Evolutionary conservation across 2,113 vertebrate species (phyloP), one percentile per base, ranked within the genome.

Genomic region (Dendropsophus ebraccatus): DNA sequence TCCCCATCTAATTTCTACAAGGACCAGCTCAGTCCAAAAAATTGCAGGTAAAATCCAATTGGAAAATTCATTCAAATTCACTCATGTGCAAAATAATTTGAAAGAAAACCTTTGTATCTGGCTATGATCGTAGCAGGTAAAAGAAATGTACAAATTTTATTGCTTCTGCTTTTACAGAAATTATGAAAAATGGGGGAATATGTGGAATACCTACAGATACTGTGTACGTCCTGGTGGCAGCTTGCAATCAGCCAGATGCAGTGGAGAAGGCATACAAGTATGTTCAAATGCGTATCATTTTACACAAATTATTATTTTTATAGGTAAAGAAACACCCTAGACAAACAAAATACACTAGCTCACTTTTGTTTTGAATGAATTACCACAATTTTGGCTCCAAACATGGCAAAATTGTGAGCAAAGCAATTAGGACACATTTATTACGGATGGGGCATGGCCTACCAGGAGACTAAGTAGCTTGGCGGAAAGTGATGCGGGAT

Each of bases 201-300:
- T 96, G 96, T 25, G 96, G 95, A 81, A 94, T 97, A 91, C 96
- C 96, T 23, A 97, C 96, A 0, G 96, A 97, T 87, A 97, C 96
- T 0, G 96, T 97, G 77, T 97, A 97, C 5, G 96, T 97, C 87
- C 93, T 97, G 21, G 96, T 96, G 78, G 96, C 96, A 21, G 96
- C 96, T 67, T 97, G 96, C 89, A 96, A 92, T 88, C 93, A 95
- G 23, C 96, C 96, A 0, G 94, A 96, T 0, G 96, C 95, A 0
- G 96, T 97, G 23, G 90, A 96, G 87, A 96, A 95, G 85, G 96
- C 96, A 76, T 96, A 95, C 91, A 93, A 92, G 96, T 97, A 88
- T 92, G 95, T 90, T 73, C 60, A 30, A 21, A 7, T 21, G 35
- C 2, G 77, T 19, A 50, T 25, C 1, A 21, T 76, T 16, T 13